Percentiles rank a stretch among this genome's conserved stretches.
Conservation (phyloP, 1,140 invertebrate species). For the Lucilia sericata region DNA sequence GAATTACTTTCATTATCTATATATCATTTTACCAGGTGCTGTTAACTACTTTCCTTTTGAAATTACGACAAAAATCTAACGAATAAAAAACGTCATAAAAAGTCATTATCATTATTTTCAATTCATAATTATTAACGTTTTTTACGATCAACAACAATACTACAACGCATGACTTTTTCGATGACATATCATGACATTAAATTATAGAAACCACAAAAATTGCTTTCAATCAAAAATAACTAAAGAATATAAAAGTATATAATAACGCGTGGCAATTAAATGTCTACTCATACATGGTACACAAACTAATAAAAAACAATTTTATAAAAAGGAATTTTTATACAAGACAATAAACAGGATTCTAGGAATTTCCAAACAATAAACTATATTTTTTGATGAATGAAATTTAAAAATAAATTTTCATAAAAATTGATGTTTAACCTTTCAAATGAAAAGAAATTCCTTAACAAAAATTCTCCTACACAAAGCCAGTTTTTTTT, state of each 20-base stretch:
- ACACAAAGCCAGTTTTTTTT: background rate
- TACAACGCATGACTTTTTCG: constrained; percentile 29
- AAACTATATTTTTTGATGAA: background rate
- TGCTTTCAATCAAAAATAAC: constrained; percentile 27
- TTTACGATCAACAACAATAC: background rate
- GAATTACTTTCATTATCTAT: no score
- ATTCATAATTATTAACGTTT: background rate
- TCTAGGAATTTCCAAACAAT: background rate
- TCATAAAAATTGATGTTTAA: constrained; percentile 41
- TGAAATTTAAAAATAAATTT: constrained; percentile 7
- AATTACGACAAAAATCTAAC: no score
- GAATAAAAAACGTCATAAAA: background rate
- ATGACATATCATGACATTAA: constrained; percentile 33
- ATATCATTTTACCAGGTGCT: no score
- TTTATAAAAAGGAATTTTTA: background rate
- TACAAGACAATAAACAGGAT: constrained; percentile 27
- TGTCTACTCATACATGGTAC: background rate
- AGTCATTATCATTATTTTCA: background rate
- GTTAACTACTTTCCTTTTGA: no score
- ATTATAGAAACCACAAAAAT: constrained; percentile 23
- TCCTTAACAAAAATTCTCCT: background rate
- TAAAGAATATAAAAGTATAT: background rate
- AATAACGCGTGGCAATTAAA: constrained; percentile 44
- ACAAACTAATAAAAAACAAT: background rate
- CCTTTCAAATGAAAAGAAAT: constrained; percentile 15